Conservation (phyloP, 2,888 invertebrate species). For the Pseudoips prasinana region DNA sequence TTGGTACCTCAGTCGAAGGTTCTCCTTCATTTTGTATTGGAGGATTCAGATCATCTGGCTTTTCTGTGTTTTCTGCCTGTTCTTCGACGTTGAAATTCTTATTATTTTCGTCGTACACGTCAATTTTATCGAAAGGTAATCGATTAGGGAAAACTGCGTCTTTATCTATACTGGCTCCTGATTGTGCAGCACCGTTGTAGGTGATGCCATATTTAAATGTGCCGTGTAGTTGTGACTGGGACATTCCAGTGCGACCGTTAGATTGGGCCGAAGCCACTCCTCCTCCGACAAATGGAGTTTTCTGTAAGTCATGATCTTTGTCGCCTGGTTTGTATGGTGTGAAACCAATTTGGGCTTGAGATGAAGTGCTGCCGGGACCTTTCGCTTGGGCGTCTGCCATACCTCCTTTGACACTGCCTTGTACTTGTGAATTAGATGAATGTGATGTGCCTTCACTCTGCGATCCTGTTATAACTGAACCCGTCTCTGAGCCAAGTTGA, state of each 20-base stretch:
- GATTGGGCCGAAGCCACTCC: slow-evolving; percentile 91
- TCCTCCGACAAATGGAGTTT: slow-evolving; percentile 86
- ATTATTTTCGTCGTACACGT: slow-evolving; percentile 66
- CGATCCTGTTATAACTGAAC: slow-evolving; percentile 88
- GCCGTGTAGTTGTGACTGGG: slow-evolving; percentile 91
- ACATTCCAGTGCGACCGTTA: slow-evolving; percentile 87
- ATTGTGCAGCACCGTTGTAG: slow-evolving; percentile 91
- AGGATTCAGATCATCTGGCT: slow-evolving; percentile 22
- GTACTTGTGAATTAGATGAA: slow-evolving; percentile 90
- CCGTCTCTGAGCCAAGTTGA: slow-evolving; percentile 87
- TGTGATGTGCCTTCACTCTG: slow-evolving; percentile 89
- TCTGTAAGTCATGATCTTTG: slow-evolving; percentile 68
- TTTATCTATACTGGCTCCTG: slow-evolving; percentile 87
- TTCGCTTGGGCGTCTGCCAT: slow-evolving; percentile 93
- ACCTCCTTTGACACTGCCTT: slow-evolving; percentile 91
- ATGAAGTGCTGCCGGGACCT: slow-evolving; percentile 92
- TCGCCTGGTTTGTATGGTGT: slow-evolving; percentile 87
- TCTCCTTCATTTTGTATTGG: slow-evolving; percentile 13
- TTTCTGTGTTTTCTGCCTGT: slow-evolving; percentile 31
- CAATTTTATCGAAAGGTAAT: slow-evolving; percentile 66
- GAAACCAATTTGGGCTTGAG: slow-evolving; percentile 94
- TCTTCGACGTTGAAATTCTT: slow-evolving; percentile 63
- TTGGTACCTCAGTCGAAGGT: slow-evolving; percentile 27
- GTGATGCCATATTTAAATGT: slow-evolving; percentile 89
- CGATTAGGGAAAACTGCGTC: slow-evolving; percentile 70